Conservation (phyloP, 1,140 invertebrate species). For the Latrodectus geometricus region DNA sequence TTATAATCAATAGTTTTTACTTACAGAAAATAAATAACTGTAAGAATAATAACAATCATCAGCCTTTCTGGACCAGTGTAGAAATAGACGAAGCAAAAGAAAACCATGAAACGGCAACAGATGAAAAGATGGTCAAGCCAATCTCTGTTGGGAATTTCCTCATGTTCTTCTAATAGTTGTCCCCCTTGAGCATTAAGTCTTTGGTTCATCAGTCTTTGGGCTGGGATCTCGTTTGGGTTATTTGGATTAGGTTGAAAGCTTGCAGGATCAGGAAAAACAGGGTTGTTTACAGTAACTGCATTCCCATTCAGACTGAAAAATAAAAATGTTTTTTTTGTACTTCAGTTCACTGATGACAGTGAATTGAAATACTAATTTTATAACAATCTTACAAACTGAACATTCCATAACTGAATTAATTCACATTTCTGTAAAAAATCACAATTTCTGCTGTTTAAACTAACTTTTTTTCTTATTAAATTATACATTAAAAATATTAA, state of each 20-base stretch:
- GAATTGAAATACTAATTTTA: too few relatives aligned
- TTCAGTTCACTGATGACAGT: too few relatives aligned
- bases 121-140: conserved; percentile 90
- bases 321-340: too few relatives aligned
- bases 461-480: too few relatives aligned
- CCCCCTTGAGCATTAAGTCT: conserved; percentile 68
- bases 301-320: neutral
- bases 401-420: too few relatives aligned
- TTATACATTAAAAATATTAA: too few relatives aligned
- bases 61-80: conserved; percentile 87
- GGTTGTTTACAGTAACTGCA: conserved; percentile 9
- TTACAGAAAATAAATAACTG: conserved; percentile 85
- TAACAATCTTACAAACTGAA: too few relatives aligned
- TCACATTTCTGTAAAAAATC: too few relatives aligned
- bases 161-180: conserved; percentile 67
- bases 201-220: conserved; percentile 63
- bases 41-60: conserved; percentile 80
- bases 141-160: conserved; percentile 78
- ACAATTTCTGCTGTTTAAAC: too few relatives aligned
- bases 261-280: neutral
- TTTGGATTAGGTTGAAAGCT: conserved; percentile 8
- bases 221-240: conserved; percentile 35
- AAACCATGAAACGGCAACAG: conserved; percentile 78
- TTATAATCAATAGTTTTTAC: conserved; percentile 69
- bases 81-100: conserved; percentile 87